phyloP scores from a whole-genome alignment of 2,113 vertebrate species.

The Halcyon malimbica region DNA sequence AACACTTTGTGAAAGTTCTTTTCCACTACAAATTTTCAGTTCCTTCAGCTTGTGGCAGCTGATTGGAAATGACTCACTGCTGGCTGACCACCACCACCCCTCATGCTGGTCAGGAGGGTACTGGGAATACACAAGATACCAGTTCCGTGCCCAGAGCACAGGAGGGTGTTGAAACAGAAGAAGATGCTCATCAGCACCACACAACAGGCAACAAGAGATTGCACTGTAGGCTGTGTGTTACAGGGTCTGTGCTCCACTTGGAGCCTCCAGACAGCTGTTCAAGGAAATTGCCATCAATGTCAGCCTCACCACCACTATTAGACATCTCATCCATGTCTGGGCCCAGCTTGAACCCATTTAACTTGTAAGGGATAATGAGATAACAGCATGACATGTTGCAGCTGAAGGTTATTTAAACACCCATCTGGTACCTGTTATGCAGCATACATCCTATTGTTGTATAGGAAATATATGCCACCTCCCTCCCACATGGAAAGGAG shows the following conservation, averaged over 20 bases:
- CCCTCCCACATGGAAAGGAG: slow-evolving; percentile 50
- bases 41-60: background rate
- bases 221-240: background rate
- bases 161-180: background rate
- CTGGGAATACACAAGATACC: background rate
- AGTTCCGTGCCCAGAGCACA: background rate
- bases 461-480: slow-evolving; percentile 65
- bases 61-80: background rate
- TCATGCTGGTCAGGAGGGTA: background rate
- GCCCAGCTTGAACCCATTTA: slow-evolving; percentile 67
- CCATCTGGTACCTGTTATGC: slow-evolving; percentile 68
- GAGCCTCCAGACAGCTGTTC: slow-evolving; percentile 59
- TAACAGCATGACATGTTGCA: slow-evolving; percentile 67
- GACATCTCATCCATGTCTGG: slow-evolving; percentile 45
- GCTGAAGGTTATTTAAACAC: slow-evolving; percentile 63
- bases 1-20: background rate
- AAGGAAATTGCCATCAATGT: slow-evolving; percentile 68
- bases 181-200: background rate
- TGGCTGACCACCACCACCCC: background rate
- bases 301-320: slow-evolving; percentile 39
- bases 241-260: slow-evolving; percentile 45
- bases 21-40: background rate
- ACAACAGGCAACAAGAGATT: background rate
- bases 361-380: slow-evolving; percentile 62
- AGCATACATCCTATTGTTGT: slow-evolving; percentile 56